Base-by-base conservation (phyloP, 1,140 invertebrate genomes). In the Drosophila pallidifrons region DNA sequence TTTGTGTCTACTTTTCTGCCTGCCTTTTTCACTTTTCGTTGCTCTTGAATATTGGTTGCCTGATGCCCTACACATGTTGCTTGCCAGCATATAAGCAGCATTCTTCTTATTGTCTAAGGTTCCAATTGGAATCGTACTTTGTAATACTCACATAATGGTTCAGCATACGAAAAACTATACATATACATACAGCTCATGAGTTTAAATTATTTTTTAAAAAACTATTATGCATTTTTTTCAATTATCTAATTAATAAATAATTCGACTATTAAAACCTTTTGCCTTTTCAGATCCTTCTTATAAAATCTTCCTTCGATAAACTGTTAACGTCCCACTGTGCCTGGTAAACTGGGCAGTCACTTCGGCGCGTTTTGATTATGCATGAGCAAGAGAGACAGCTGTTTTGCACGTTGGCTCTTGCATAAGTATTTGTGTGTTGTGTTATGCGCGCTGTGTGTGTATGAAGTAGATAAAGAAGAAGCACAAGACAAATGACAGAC, bases 401-500 rank as follows among this genome's bases (percentile, higher is more conserved):
- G 79, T 73, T 79, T 81, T 71, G 46, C 77, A 73, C 80, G 68
- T 70, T 83, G 68, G 58, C 49, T 38, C 52, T 54, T 25, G 45
- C 65, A 69, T 74, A 73, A 78, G 80, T 68, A 46, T 75, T 55
- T 30, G 68, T 67, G 58, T 55, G 52, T 32, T 32, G 32, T 32
- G 32, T 32, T 20, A 28, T 68, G 49, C 1, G 32, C 7, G 32
- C 7, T 20, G 38, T 68, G 49, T 41, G 54, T 47, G 66, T 55
- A 51, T 35, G 67, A 71, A 73, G 69, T 73, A 61, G 58, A 69
- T 52, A 76, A 82, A 76, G 73, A 86, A 63, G 73, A 72, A 83
- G 82, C 81, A 79, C 69, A 83, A 86, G 81, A 86, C 82, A 85
- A 85, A 87, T 87, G 82, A 86, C 82, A 86, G 82, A 67, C 77